Percentiles rank a stretch among this genome's conserved stretches.
Conservation (phyloP, 2,113 vertebrate species). For the Cyphomyrus plagiostoma region DNA sequence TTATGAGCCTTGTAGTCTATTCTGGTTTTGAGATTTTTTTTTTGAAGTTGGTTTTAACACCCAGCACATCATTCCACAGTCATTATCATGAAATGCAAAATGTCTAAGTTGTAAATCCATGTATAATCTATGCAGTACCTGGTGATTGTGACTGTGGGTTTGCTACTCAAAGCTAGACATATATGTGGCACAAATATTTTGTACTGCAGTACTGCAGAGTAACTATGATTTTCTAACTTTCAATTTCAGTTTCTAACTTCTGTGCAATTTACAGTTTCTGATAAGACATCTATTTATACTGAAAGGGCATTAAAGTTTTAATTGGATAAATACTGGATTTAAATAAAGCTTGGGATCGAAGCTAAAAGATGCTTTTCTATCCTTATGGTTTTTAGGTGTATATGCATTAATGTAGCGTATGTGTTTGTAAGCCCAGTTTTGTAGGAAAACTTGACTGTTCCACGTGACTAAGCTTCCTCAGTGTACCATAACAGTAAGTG, state of each 20-base stretch:
- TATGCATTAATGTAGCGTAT: not conserved
- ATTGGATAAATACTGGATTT: not conserved
- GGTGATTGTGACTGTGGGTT: not conserved
- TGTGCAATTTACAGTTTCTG: not conserved
- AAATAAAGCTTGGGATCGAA: not conserved
- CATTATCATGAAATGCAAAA: not conserved
- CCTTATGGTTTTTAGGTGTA: not conserved
- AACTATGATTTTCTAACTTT: not conserved
- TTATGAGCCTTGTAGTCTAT: not conserved
- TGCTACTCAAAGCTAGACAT: not conserved
- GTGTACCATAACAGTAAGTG: not conserved
- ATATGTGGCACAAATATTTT: not conserved
- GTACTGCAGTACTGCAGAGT: not conserved
- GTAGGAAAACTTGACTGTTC: not conserved
- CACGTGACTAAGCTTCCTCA: not conserved
- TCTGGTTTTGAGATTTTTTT: not conserved
- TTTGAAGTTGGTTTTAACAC: not conserved
- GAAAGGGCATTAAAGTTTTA: not conserved
- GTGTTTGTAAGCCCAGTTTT: not conserved
- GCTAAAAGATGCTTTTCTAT: not conserved
- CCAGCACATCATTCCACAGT: not conserved
- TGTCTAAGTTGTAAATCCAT: not conserved
- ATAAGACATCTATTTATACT: not conserved
- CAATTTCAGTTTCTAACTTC: not conserved
- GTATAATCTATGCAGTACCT: not conserved